phyloP scores from a whole-genome alignment of 2,113 vertebrate genomes.

The Todiramphus saurophagus region DNA sequence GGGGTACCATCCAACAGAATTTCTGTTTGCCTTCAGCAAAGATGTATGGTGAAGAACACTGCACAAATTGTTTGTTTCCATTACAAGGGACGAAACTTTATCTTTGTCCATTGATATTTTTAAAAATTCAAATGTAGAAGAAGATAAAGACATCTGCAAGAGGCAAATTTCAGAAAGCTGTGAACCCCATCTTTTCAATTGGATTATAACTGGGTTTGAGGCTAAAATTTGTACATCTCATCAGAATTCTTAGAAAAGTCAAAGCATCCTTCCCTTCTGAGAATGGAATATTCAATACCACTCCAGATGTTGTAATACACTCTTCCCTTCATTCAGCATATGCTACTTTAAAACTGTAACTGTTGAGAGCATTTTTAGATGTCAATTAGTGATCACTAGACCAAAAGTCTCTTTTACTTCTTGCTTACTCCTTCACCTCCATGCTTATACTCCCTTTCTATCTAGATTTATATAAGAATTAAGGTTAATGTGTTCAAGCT shows the following conservation, averaged over 20 bases:
- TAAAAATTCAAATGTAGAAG: neutral
- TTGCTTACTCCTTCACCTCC: neutral
- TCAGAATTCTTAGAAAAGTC: neutral
- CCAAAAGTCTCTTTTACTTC: neutral
- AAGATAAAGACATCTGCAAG: neutral
- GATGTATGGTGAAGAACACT: neutral
- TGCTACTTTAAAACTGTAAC: neutral
- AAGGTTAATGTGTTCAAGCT: neutral
- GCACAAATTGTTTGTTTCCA: neutral
- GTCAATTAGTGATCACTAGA: neutral
- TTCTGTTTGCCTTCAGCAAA: neutral
- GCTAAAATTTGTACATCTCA: neutral
- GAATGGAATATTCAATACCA: neutral
- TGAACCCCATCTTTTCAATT: neutral
- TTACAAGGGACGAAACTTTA: neutral
- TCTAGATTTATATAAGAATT: neutral
- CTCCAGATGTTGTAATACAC: neutral
- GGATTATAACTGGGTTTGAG: neutral
- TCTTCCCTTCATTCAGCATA: neutral
- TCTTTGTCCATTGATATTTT: neutral
- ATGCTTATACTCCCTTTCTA: neutral
- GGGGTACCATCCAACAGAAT: neutral
- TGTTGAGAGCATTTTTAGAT: neutral
- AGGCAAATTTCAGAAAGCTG: neutral
- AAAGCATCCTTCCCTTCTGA: neutral